phyloP scores from a whole-genome alignment of 2,113 vertebrate genomes.

The Todiramphus chloris region DNA sequence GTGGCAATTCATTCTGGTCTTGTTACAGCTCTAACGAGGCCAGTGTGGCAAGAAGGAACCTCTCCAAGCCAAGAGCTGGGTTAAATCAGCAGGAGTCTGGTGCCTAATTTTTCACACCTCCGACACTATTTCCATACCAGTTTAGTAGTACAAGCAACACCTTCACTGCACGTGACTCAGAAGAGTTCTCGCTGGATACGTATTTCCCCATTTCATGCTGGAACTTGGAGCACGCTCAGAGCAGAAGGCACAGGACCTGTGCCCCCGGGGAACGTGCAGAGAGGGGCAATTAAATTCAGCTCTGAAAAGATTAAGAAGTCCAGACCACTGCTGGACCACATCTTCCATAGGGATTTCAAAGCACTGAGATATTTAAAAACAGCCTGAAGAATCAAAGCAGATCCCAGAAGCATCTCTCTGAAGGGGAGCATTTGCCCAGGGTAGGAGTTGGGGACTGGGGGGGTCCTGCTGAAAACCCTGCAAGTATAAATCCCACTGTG shows the following conservation, averaged over 20 bases:
- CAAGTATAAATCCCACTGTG: fast-evolving
- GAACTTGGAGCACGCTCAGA: not conserved
- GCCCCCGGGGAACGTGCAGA: not conserved
- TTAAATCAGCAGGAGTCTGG: not conserved
- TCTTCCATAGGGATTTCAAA: not conserved
- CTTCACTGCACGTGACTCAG: not conserved
- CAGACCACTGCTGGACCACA: not conserved
- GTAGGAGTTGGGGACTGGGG: fast-evolving
- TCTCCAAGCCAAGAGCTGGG: not conserved
- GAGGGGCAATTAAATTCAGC: not conserved
- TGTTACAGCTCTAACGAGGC: not conserved
- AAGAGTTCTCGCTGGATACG: fast-evolving
- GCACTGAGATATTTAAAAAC: too few species aligned
- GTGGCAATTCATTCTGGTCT: not conserved
- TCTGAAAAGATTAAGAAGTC: not conserved
- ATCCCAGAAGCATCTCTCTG: not conserved
- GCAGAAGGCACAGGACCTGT: not conserved
- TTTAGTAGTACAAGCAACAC: not conserved
- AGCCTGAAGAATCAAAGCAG: not conserved
- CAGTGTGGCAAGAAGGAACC: not conserved
- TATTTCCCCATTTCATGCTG: not conserved
- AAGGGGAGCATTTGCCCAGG: fast-evolving
- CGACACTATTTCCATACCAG: not conserved
- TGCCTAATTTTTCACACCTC: fast-evolving
- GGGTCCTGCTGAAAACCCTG: not conserved